These are phyloP conservation scores for Austrofundulus limnaeus DNA, from an alignment of 2,113 vertebrate species.

Conservation along the genomic window DNA sequence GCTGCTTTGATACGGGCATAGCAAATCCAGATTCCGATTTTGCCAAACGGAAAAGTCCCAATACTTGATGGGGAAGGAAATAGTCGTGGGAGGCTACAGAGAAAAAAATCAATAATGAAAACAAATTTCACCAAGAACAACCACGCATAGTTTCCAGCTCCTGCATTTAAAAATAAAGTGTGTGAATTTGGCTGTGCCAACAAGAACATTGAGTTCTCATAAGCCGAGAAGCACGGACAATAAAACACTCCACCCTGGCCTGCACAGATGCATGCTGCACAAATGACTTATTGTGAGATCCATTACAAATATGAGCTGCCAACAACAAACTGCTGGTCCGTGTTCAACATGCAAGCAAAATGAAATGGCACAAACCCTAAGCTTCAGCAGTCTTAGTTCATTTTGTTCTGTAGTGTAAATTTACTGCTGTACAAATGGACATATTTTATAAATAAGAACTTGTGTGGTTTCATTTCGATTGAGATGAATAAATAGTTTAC, in stretches of 20 bases:
- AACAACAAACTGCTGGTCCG: conserved; percentile 17
- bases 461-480: too few species aligned
- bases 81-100: conserved; percentile 50
- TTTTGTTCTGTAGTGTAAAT: too few species aligned
- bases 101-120: conserved; percentile 16
- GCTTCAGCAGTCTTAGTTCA: too few species aligned
- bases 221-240: conserved; percentile 10
- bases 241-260: conserved; percentile 11
- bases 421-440: too few species aligned
- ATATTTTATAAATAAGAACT: too few species aligned
- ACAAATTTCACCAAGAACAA: conserved; percentile 1
- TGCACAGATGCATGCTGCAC: conserved; percentile 18
- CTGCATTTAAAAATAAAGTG: conserved; percentile 27
- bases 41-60: conserved; percentile 51
- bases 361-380: too few species aligned
- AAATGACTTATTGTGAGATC: conserved; percentile 21
- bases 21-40: conserved; percentile 56
- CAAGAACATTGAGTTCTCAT: background rate
- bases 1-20: conserved; percentile 52
- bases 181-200: conserved; percentile 8
- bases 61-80: conserved; percentile 66
- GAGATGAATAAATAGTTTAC: too few species aligned
- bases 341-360: background rate
- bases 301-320: conserved; percentile 31
- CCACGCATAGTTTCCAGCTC: conserved; percentile 5